A percentile compares a stretch with the other conserved stretches of the same genome.
These are phyloP conservation scores for Perdix hodgsoniae DNA, from an alignment of 2,797 vertebrate genomes.

Conservation along the genomic window DNA sequence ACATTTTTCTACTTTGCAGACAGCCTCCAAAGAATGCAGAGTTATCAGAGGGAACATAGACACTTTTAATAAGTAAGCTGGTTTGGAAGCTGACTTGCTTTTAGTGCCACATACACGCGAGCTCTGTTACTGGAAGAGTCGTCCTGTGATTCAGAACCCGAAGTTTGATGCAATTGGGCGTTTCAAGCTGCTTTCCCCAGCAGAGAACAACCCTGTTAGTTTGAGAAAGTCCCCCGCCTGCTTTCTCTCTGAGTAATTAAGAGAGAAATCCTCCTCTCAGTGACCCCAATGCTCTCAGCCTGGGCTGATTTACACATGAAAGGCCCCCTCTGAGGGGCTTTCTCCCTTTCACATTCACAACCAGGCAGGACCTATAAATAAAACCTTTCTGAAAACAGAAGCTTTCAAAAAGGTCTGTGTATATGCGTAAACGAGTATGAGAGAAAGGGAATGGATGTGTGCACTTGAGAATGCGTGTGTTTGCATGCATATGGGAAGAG, in stretches of 20 bases:
- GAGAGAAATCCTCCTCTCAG: conserved; percentile 81
- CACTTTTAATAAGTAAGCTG: not conserved
- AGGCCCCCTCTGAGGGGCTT: conserved; percentile 76
- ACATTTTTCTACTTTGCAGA: not conserved
- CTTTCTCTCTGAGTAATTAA: conserved; percentile 83
- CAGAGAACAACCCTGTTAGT: conserved; percentile 63
- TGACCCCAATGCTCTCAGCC: conserved; percentile 78
- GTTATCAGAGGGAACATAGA: not conserved
- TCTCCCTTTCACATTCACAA: conserved; percentile 82
- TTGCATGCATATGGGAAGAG: conserved; percentile 29
- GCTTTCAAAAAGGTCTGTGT: conserved; percentile 77
- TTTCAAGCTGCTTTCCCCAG: conserved; percentile 48
- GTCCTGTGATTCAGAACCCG: conserved; percentile 15
- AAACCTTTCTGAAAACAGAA: conserved; percentile 79
- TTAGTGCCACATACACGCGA: not conserved
- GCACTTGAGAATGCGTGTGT: conserved; percentile 51
- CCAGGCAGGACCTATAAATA: conserved; percentile 82
- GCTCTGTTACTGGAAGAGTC: conserved; percentile 21
- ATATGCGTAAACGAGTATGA: conserved; percentile 39
- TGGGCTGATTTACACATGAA: conserved; percentile 87
- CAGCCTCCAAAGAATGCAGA: not conserved
- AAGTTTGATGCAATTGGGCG: conserved; percentile 23
- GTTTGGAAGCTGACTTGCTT: conserved; percentile 27
- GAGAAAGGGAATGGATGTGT: conserved; percentile 45
- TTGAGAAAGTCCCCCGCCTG: conserved; percentile 72